A percentile compares a stretch with the other conserved stretches of the same genome.
phyloP scores from a whole-genome alignment of 2,888 invertebrate species.

The Hypomecis atomaria region DNA sequence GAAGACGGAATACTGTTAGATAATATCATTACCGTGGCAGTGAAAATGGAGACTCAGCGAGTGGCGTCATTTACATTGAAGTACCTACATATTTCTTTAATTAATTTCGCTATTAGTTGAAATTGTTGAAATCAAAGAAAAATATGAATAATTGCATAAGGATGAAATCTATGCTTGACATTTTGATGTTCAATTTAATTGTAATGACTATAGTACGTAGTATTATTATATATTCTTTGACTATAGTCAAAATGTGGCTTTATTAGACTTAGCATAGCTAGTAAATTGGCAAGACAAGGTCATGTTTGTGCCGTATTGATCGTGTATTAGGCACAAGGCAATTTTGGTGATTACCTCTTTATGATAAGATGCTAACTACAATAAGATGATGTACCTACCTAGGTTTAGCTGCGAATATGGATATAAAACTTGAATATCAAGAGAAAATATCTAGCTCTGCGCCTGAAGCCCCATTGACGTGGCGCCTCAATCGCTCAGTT shows the following conservation, averaged over 20 bases:
- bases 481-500: too few relatives aligned
- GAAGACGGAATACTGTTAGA: too few relatives aligned
- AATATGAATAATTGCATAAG: too few relatives aligned
- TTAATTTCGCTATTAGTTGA: not conserved
- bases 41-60: too few relatives aligned
- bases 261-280: conserved; percentile 38
- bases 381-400: not conserved
- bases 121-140: too few relatives aligned
- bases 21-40: too few relatives aligned
- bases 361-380: not conserved
- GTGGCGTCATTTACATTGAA: too few relatives aligned
- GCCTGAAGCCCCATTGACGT: too few relatives aligned
- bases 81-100: not conserved
- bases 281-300: conserved; percentile 59
- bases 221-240: too few relatives aligned
- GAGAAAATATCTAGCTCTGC: too few relatives aligned
- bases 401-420: too few relatives aligned
- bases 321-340: conserved; percentile 50
- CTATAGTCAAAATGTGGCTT: conserved; percentile 45
- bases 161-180: conserved; percentile 1
- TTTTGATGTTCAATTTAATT: conserved; percentile 15
- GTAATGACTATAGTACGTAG: conserved; percentile 26
- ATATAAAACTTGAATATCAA: too few relatives aligned
- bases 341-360: conserved; percentile 43
- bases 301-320: conserved; percentile 35